Base-by-base conservation (phyloP, 2,888 invertebrate genomes). In the Sericinus montela region DNA sequence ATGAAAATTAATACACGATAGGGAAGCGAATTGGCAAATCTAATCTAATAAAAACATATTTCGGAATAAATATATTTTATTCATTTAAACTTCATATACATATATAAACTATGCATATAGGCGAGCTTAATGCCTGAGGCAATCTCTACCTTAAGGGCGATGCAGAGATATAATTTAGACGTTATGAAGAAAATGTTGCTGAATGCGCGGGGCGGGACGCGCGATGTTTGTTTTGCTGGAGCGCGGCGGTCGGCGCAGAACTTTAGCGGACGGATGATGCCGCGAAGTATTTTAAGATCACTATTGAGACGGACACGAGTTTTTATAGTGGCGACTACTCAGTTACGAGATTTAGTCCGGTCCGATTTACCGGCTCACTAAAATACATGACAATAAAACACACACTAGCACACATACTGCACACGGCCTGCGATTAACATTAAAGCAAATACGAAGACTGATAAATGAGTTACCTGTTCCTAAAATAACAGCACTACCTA, bases 151-250 rank as follows among this genome's bases (percentile, higher is more conserved):
- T n/a, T n/a, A n/a, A n/a, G n/a, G n/a, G n/a, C n/a, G n/a, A n/a
- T n/a, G n/a, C n/a, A n/a, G n/a, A n/a, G n/a, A n/a, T n/a, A n/a
- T n/a, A n/a, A n/a, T n/a, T n/a, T 11, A 2, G 32, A 32, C 13
- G 1, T 4, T 1, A n/a, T n/a, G 11, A 13, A 32, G 7, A 5
- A 4, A 32, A 32, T 11, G 30, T 11, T 10, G n/a, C 30, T 11
- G 4, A 11, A 11, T 7, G 13, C n/a, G 11, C 11, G 11, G 1
- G 30, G 13, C 30, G 5, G 4, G 4, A 30, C 11, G 30, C 3
- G 19, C 29, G 37, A 29, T 13, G 42, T 48, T 48, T 48, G 48
- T 48, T 48, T 47, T 42, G 35, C 28, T 41, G 40, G 16, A 30
- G 42, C 40, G 14, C 1, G 48, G 36, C n/a, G 13, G 29, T 6